These are phyloP conservation scores for Furcula furcula DNA, from an alignment of 2,888 invertebrate genomes.

Conservation along the genomic window DNA sequence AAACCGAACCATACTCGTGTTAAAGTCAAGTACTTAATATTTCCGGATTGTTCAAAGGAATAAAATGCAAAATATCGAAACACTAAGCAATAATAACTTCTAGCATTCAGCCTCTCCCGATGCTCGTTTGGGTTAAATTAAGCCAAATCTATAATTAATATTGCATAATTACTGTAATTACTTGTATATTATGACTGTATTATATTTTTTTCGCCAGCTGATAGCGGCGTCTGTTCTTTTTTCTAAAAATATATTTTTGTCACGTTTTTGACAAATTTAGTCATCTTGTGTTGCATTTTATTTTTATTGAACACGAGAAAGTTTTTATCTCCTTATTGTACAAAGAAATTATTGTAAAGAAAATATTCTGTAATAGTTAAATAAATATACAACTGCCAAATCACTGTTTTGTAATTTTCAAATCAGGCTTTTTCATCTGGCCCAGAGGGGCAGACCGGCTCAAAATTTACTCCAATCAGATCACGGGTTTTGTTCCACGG, in stretches of 20 bases:
- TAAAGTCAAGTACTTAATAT: constrained; percentile 29
- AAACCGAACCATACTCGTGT: not conserved
- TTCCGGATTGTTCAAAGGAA: constrained; percentile 25
- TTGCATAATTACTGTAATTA: constrained; percentile 34
- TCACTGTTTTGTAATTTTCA: constrained; percentile 31
- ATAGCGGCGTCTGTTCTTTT: constrained; percentile 37
- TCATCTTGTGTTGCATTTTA: constrained; percentile 68
- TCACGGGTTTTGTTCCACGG: too few species aligned
- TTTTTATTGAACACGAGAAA: constrained; percentile 68
- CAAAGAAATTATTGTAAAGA: constrained; percentile 74
- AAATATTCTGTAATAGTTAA: constrained; percentile 70
- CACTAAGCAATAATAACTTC: not conserved
- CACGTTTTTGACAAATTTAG: constrained; percentile 53
- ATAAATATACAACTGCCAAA: constrained; percentile 78
- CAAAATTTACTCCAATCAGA: too few species aligned
- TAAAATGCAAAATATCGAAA: constrained; percentile 28
- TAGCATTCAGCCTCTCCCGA: constrained; percentile 4
- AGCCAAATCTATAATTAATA: constrained; percentile 17
- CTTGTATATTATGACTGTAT: constrained; percentile 37
- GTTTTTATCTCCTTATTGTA: constrained; percentile 66
- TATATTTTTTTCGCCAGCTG: constrained; percentile 28
- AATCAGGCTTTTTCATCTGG: too few species aligned
- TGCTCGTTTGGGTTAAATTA: constrained; percentile 11
- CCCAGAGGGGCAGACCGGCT: too few species aligned
- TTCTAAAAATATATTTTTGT: constrained; percentile 50